These are phyloP conservation scores for Bombus haemorrhoidalis DNA, from an alignment of 1,140 invertebrate genomes.

Conservation along the genomic window DNA sequence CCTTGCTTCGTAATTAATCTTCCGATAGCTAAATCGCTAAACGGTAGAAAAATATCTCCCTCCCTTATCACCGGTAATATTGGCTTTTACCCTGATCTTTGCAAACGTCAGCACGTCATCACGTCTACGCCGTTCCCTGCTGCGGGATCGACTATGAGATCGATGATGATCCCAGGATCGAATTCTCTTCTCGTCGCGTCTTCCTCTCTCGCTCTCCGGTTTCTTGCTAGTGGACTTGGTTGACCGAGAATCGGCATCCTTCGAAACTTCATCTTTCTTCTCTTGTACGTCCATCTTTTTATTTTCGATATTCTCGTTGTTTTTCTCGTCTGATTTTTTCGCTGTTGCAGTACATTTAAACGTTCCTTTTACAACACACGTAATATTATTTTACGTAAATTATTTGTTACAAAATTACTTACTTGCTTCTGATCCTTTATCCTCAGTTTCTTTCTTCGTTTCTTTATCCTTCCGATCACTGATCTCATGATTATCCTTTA, in stretches of 20 bases:
- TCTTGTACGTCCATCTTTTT: constrained; percentile 73
- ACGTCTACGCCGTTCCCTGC: constrained; percentile 76
- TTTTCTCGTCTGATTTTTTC: constrained; percentile 76
- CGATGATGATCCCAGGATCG: constrained; percentile 79
- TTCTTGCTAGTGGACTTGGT: constrained; percentile 80
- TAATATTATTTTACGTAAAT: neutral
- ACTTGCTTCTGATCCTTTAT: constrained; percentile 73
- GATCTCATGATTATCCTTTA: constrained; percentile 75
- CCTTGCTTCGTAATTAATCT: neutral
- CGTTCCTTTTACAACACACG: neutral
- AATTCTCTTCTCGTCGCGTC: constrained; percentile 77
- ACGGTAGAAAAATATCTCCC: neutral
- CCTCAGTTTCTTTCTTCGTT: constrained; percentile 74
- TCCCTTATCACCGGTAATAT: neutral
- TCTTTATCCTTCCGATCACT: constrained; percentile 79
- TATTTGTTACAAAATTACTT: constrained; percentile 40
- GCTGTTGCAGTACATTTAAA: constrained; percentile 48
- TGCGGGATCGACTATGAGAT: constrained; percentile 76
- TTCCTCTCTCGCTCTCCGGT: constrained; percentile 77
- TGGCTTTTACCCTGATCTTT: constrained; percentile 84
- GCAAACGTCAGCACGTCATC: constrained; percentile 86
- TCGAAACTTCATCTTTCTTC: constrained; percentile 75
- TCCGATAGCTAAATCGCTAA: neutral
- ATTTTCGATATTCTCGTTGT: constrained; percentile 62
- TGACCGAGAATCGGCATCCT: constrained; percentile 78